Evolutionary conservation across 2,888 invertebrate species (phyloP).

Genomic region (Hypomecis punctinalis): DNA sequence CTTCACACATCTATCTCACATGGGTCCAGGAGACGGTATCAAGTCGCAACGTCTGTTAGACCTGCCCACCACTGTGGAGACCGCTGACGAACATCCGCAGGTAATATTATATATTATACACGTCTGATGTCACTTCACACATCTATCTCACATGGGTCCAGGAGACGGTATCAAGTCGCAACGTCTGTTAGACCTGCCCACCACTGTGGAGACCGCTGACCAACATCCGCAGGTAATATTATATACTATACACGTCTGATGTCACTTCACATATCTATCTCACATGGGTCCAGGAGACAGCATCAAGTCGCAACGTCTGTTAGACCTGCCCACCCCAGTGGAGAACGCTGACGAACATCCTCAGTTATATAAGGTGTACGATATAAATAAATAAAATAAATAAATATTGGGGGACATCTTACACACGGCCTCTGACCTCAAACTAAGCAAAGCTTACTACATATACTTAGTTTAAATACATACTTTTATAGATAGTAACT

Average conservation of each 20-base stretch:
- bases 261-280: constrained; percentile 98
- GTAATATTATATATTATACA: constrained; percentile 63
- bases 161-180: constrained; percentile 97
- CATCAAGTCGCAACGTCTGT: constrained; percentile 94
- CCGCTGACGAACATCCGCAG: constrained; percentile 65
- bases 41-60: constrained; percentile 96
- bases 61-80: constrained; percentile 90
- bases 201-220: constrained; percentile 84
- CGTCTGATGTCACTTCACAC: constrained; percentile 99
- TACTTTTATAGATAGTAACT: too few species aligned
- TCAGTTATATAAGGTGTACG: constrained; percentile 79
- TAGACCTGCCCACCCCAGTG: constrained; percentile 93
- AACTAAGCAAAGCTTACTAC: too few species aligned
- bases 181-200: constrained; percentile 94
- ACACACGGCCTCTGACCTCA: too few species aligned
- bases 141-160: constrained; percentile 99
- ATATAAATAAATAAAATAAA: too few species aligned
- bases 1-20: constrained; percentile 99
- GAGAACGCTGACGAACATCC: constrained; percentile 69
- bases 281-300: constrained; percentile 99
- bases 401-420: too few species aligned
- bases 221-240: constrained; percentile 52
- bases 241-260: constrained; percentile 92
- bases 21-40: constrained; percentile 98
- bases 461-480: too few species aligned